Evolutionary conservation across 2,113 vertebrate genomes (phyloP), one percentile per base, ranked within the genome.

Genomic region (Opisthocomus hoazin): DNA sequence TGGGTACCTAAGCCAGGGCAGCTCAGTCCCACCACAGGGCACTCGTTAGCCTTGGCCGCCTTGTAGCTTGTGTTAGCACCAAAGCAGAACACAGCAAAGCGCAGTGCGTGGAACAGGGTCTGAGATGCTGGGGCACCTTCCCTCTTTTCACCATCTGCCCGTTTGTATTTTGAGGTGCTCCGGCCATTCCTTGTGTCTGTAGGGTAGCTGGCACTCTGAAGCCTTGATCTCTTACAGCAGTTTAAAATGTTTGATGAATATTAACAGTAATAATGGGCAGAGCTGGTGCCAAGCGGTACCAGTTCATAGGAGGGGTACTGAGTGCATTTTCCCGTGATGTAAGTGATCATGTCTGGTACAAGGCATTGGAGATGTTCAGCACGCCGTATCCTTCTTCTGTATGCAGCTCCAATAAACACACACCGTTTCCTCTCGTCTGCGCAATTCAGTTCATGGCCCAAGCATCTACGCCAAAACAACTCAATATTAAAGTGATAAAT

Each of bases 401-500:
- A 7, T 14, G 19, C 4, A 11, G 17, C 64, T 51, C 18, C 61
- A 18, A 46, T 10, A 9, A 79, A 51, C 15, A 24, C 10, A 34
- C 56, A n/a, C 15, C 18, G 27, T 48, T 75, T 50, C 34, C 69
- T 78, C 39, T 71, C 27, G 2, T 81, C 69, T 84, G 27, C 5
- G 10, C 54, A 48, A 20, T 15, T 51, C 51, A 66, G 77, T 11
- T 60, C 50, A 15, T 29, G 39, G 93, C 90, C 77, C 26, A n/a
- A 90, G 29, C n/a, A 41, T 36, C 71, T 58, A 11, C 29, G 17
- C 58, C 57, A 61, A 94, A 97, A 92, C 53, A 89, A 84, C 73
- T 93, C 6, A 23, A 37, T 41, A 95, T 92, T 95, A 87, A 97
- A 97, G 90, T 86, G 96, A 97, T 94, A 93, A 97, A 95, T 97